Base-by-base conservation (phyloP, 1,140 invertebrate species). In the Trachymyrmex septentrionalis region DNA sequence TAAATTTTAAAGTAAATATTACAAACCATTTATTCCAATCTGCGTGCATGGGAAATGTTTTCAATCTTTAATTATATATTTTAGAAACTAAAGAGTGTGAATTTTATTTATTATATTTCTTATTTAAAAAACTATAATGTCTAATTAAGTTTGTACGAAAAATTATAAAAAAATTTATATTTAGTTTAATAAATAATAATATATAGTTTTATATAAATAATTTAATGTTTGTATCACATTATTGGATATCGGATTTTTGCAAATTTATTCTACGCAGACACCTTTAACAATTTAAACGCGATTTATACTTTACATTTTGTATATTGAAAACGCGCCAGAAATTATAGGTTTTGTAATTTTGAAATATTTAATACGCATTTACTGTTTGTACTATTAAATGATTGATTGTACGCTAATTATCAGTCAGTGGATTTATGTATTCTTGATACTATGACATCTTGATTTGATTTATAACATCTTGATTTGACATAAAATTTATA, bases 321-420 rank as follows among this genome's bases (percentile, higher is more conserved):
- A 69, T 12, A 6, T 34, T 10, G n/a, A 55, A 34, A 59, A 80
- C 0, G n/a, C 1, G 38, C 9, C 10, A 55, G 3, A 38, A 69
- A 64, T 80, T 19, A 38, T 38, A 14, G 0, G 16, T 71, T 81
- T 71, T 3, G 3, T 19, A 19, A 44, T 44, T n/a, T 0, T 27
- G 34, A 19, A 38, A 71, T 71, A 81, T 71, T 81, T 81, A 27
- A 50, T 21, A 34, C 7, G 38, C 6, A 59, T 10, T 34, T 16
- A 77, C 14, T 34, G 66, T 81, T 71, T 71, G 21, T 81, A 16
- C 21, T 71, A 81, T 38, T 81, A 38, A 57, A 81, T 81, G 78
- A 71, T 81, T 71, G 50, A 38, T 81, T 57, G 44, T 81, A 27
- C 64, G 48, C 27, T 69, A 38, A 69, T 81, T 69, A 44, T 44